Conservation (phyloP, 2,888 invertebrate species). For the Leucoptera coffeella region DNA sequence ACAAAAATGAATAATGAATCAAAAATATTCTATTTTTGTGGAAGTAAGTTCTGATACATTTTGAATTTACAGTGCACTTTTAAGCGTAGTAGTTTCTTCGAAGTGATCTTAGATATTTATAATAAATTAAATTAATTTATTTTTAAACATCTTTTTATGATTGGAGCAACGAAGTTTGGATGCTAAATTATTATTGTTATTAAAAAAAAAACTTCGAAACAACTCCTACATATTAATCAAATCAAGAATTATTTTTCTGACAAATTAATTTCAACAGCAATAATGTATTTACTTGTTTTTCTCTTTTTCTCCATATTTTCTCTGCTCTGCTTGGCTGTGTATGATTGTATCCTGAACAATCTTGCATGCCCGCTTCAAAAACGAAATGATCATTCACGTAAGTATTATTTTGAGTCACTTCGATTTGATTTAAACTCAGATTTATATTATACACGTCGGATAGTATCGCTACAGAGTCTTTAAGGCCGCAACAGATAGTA, state of each 20-base stretch:
- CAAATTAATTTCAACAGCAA: slow-evolving; percentile 47
- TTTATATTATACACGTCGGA: slow-evolving; percentile 13
- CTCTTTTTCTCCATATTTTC: slow-evolving; percentile 71
- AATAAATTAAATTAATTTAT: no score
- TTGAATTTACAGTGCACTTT: no score
- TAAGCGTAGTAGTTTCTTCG: no score
- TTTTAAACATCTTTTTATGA: no score
- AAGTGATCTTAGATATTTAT: no score
- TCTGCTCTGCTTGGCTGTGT: slow-evolving; percentile 81
- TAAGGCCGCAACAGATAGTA: slow-evolving; percentile 6
- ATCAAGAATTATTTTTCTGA: slow-evolving; percentile 46
- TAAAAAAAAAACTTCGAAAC: slow-evolving; percentile 21
- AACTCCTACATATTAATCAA: slow-evolving; percentile 38
- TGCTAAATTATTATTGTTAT: no score
- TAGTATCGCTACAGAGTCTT: slow-evolving; percentile 9
- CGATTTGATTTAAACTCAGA: slow-evolving; percentile 19
- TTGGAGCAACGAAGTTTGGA: no score
- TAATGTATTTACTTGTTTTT: slow-evolving; percentile 66
- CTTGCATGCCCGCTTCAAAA: slow-evolving; percentile 73
- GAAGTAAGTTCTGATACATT: no score
- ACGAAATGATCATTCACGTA: slow-evolving; percentile 68
- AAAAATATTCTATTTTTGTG: no score
- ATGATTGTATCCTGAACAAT: slow-evolving; percentile 75
- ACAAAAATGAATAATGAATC: no score
- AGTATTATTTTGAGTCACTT: slow-evolving; percentile 61